A percentile compares a stretch with the other conserved stretches of the same genome.
Conservation (phyloP, 2,797 vertebrate genomes). For the Dallia pectoralis region DNA sequence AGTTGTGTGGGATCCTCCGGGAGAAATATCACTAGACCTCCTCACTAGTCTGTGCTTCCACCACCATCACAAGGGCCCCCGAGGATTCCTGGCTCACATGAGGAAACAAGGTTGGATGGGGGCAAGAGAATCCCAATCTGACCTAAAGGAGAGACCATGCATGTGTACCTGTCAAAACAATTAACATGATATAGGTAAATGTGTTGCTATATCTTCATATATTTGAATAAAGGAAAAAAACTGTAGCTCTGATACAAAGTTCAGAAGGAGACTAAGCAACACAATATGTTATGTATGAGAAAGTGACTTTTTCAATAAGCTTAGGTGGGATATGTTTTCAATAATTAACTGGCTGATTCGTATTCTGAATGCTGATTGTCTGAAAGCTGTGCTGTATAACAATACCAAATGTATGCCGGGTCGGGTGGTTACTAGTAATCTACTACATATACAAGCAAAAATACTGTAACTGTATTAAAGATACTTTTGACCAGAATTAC, state of each 20-base stretch:
- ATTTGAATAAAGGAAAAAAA: neutral
- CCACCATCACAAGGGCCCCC: conserved; percentile 6
- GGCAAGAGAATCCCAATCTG: neutral
- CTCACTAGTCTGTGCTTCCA: neutral
- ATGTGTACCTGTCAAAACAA: neutral
- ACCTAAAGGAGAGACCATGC: neutral
- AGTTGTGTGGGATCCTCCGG: neutral
- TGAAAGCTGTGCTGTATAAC: too few species aligned
- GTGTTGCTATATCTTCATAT: neutral
- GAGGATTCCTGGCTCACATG: conserved; percentile 5
- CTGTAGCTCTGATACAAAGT: neutral
- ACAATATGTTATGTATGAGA: neutral
- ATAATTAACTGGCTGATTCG: too few species aligned
- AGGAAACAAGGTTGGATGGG: neutral
- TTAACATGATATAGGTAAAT: neutral
- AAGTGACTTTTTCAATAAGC: neutral
- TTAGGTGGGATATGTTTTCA: neutral
- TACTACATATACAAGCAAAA: too few species aligned
- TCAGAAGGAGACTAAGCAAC: neutral
- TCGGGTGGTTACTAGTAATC: too few species aligned
- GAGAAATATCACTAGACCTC: neutral
- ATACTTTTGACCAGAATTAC: too few species aligned
- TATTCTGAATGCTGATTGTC: too few species aligned
- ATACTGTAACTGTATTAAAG: too few species aligned
- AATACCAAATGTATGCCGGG: too few species aligned